Evolutionary conservation across 2,113 vertebrate species (phyloP), one percentile per base, ranked within the genome.

Genomic region (Sorex araneus): DNA sequence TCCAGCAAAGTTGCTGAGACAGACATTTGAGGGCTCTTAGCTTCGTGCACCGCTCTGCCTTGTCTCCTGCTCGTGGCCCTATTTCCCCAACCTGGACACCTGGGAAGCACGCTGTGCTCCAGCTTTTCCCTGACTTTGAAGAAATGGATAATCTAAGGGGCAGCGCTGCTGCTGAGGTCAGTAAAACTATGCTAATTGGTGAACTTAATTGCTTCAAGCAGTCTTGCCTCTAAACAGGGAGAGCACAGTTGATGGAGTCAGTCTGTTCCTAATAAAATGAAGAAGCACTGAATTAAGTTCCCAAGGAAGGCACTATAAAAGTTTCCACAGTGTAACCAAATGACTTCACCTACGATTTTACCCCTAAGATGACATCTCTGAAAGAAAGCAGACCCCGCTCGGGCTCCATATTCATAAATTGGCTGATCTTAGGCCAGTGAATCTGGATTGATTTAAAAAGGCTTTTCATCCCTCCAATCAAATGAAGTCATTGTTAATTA

Each of bases 211-310:
- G 97, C 97, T 98, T 98, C 98, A 98, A 98, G 97, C 96, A 97
- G 95, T 96, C 96, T 71, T 97, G 96, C 94, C 91, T 97, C 97
- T 97, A 97, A 98, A 97, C 94, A 95, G 23, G 94, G 94, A 96
- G 95, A 96, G 93, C 64, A 9, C 74, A 77, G 77, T 91, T 98
- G 97, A 98, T 95, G 96, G 97, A 97, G 92, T 97, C 96, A 92
- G 97, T 95, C 97, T 98, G 97, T 96, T 98, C 94, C 97, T 97
- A 98, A 98, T 98, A 97, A 98, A 98, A 98, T 97, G 98, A 98
- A 98, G 97, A 98, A 97, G 97, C 96, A 90, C 95, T 91, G 96
- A 98, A 97, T 97, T 97, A 96, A 98, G 98, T 98, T 98, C 97
- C 97, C 94, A 96, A 95, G 94, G 96, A 97, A 98, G 96, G 82